These are phyloP conservation scores for Apotomis betuletana DNA, from an alignment of 2,888 invertebrate genomes.

Conservation along the genomic window DNA sequence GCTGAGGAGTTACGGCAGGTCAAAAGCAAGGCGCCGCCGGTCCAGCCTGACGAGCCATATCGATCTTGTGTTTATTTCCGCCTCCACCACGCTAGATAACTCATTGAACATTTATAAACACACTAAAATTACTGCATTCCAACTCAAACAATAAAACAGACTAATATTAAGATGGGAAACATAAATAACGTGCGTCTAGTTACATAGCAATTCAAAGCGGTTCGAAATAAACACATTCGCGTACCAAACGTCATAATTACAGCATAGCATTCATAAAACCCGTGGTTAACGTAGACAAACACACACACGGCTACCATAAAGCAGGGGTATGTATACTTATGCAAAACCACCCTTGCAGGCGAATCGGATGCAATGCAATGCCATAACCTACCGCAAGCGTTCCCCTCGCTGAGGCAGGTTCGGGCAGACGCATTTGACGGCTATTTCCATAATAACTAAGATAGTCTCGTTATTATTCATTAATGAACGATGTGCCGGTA, in stretches of 20 bases:
- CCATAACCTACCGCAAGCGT: conserved; percentile 79
- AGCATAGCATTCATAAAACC: conserved; percentile 73
- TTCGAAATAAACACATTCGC: conserved; percentile 51
- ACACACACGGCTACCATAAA: conserved; percentile 66
- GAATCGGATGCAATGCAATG: conserved; percentile 76
- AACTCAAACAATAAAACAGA: conserved; percentile 50
- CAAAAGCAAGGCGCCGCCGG: conserved; percentile 41
- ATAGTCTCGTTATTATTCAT: conserved; percentile 52
- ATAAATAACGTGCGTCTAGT: conserved; percentile 19
- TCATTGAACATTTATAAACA: conserved; percentile 70
- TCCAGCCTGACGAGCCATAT: conserved; percentile 60
- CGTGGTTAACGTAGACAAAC: conserved; percentile 69
- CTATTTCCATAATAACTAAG: conserved; percentile 73
- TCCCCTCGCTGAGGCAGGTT: conserved; percentile 76
- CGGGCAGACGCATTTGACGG: conserved; percentile 74
- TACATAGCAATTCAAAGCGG: conserved; percentile 46
- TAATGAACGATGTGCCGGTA: conserved; percentile 19
- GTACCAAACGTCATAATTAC: conserved; percentile 69
- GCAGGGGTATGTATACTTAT: conserved; percentile 71
- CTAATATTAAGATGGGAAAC: conserved; percentile 10
- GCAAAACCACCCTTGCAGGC: conserved; percentile 77
- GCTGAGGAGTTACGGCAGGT: conserved; percentile 40
- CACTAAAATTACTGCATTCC: conserved; percentile 55
- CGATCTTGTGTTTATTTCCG: conserved; percentile 74
- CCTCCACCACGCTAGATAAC: conserved; percentile 60